phyloP scores from a whole-genome alignment of 2,888 invertebrate species.

The Hymenopus coronatus region DNA sequence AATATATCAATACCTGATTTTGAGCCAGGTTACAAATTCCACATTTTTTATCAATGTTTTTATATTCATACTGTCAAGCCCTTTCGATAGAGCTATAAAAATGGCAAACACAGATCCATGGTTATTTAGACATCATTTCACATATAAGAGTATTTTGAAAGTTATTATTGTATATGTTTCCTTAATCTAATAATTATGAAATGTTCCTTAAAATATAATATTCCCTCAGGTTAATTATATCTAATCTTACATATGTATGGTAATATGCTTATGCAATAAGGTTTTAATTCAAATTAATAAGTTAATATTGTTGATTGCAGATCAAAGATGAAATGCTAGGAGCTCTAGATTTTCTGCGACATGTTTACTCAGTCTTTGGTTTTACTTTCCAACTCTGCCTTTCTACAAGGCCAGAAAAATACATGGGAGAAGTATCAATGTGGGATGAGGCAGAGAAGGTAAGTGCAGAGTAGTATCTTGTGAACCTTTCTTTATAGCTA shows the following conservation, averaged over 20 bases:
- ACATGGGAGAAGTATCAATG: constrained; percentile 79
- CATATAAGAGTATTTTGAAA: too few relatives aligned
- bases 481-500: too few relatives aligned
- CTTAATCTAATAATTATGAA: too few relatives aligned
- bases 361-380: constrained; percentile 88
- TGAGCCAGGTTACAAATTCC: too few relatives aligned
- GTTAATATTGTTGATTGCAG: constrained; percentile 49
- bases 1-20: too few relatives aligned
- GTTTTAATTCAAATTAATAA: constrained; percentile 35
- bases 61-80: too few relatives aligned
- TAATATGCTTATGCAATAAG: neutral
- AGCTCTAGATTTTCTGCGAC: constrained; percentile 83
- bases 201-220: neutral
- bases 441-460: constrained; percentile 92
- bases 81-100: too few relatives aligned
- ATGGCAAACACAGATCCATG: too few relatives aligned
- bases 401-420: constrained; percentile 94
- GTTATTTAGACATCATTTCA: too few relatives aligned
- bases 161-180: too few relatives aligned
- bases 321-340: constrained; percentile 80
- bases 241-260: neutral
- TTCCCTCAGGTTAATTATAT: neutral
- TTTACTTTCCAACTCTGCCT: constrained; percentile 91
- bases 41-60: too few relatives aligned
- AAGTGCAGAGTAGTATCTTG: constrained; percentile 15